A percentile compares a stretch with the other conserved stretches of the same genome.
Evolutionary conservation across 1,140 invertebrate genomes (phyloP).

Genomic region (Eumaeus atala): DNA sequence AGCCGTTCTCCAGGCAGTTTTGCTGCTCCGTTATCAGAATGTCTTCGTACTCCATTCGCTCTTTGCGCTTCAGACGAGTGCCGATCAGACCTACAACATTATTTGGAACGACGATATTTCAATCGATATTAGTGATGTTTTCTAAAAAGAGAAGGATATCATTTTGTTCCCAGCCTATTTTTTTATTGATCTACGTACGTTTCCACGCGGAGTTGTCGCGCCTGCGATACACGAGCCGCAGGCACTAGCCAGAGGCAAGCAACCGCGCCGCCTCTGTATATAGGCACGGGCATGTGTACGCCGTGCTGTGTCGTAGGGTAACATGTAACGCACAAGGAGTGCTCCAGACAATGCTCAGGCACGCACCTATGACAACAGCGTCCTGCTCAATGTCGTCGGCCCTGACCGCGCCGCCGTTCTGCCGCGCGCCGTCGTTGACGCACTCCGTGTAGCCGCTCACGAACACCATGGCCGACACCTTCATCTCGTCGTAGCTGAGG

Average conservation of each 20-base stretch:
- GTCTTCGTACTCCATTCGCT: conserved; percentile 71
- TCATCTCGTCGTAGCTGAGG: conserved; percentile 77
- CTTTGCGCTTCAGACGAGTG: conserved; percentile 55
- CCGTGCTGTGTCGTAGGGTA: no score
- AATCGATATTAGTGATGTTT: no score
- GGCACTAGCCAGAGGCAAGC: no score
- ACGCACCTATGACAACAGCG: conserved; percentile 58
- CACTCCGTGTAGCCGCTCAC: conserved; percentile 78
- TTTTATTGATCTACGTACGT: no score
- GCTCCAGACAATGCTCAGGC: no score
- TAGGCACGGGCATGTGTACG: no score
- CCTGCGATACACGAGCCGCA: no score
- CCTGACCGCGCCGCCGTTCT: conserved; percentile 71
- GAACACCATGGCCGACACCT: conserved; percentile 76
- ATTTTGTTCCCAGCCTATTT: no score
- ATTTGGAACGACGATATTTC: neutral
- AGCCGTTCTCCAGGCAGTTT: conserved; percentile 62
- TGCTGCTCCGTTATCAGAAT: conserved; percentile 62
- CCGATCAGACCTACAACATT: conserved; percentile 58
- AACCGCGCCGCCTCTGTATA: no score
- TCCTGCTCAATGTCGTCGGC: conserved; percentile 36
- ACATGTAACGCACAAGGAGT: no score
- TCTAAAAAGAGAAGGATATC: no score
- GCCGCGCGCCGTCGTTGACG: conserved; percentile 77
- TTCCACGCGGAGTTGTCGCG: no score